Evolutionary conservation across 2,113 vertebrate genomes (phyloP).

Genomic region (Muntiacus reevesi): DNA sequence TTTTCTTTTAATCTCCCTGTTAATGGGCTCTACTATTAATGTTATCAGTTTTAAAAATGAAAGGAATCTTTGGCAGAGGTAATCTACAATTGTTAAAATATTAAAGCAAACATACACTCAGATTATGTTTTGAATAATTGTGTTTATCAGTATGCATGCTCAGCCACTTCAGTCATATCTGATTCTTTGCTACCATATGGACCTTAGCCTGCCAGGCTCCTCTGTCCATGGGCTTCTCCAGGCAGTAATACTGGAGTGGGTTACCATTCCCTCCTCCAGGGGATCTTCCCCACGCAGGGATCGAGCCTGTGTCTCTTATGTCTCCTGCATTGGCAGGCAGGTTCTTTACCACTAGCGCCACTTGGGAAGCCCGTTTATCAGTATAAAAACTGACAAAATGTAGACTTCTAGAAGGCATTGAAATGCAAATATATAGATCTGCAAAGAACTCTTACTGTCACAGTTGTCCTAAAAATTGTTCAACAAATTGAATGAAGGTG

Average conservation of each 20-base stretch:
- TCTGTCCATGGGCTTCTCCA: background rate
- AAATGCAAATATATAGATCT: background rate
- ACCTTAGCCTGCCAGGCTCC: background rate
- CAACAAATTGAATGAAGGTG: background rate
- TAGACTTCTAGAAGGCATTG: background rate
- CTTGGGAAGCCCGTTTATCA: background rate
- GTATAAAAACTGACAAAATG: background rate
- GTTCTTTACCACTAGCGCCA: background rate
- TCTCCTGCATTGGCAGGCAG: background rate
- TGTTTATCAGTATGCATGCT: background rate
- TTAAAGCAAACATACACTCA: background rate
- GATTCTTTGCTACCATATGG: background rate
- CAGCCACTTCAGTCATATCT: background rate
- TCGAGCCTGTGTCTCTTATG: background rate
- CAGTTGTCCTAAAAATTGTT: background rate
- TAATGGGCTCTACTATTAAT: slow-evolving; percentile 5
- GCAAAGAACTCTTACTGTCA: background rate
- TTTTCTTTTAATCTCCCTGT: slow-evolving; percentile 44
- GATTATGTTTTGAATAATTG: background rate
- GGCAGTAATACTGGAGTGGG: background rate
- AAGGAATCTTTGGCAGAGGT: background rate
- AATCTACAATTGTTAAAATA: background rate
- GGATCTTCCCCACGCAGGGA: background rate
- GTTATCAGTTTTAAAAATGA: background rate
- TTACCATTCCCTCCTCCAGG: background rate